Percentiles rank a stretch among this genome's conserved stretches.
These are phyloP conservation scores for Endomychus coccineus DNA, from an alignment of 2,888 invertebrate species.

Conservation along the genomic window DNA sequence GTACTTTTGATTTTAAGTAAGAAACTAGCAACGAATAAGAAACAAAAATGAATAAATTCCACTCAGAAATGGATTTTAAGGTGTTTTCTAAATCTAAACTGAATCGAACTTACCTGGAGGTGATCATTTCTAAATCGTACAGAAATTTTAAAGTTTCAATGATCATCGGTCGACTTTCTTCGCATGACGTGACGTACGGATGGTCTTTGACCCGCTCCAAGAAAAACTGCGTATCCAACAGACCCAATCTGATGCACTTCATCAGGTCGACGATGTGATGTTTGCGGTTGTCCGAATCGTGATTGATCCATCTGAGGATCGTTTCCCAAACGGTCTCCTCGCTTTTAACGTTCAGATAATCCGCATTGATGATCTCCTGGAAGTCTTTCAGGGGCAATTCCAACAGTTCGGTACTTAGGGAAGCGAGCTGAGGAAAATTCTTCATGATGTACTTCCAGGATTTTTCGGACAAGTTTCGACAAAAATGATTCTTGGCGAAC, in stretches of 20 bases:
- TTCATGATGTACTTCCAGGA: constrained; percentile 52
- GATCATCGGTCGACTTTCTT: constrained; percentile 78
- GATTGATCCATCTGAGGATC: constrained; percentile 80
- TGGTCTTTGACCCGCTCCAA: constrained; percentile 85
- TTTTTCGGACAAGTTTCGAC: constrained; percentile 60
- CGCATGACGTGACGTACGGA: constrained; percentile 74
- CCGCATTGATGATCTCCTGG: constrained; percentile 67
- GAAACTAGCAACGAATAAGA: background rate
- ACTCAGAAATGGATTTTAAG: no score
- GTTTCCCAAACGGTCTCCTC: constrained; percentile 85
- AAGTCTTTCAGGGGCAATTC: constrained; percentile 66
- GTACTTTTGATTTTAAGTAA: no score
- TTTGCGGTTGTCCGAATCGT: constrained; percentile 64
- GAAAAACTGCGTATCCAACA: constrained; percentile 84
- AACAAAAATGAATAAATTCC: background rate
- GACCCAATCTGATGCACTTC: constrained; percentile 71
- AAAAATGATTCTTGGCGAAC: constrained; percentile 75
- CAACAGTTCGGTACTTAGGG: constrained; percentile 67
- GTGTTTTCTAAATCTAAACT: no score
- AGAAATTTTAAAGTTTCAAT: constrained; percentile 87
- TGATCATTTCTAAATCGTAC: constrained; percentile 86
- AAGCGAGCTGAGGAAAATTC: constrained; percentile 67
- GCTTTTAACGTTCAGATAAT: constrained; percentile 79
- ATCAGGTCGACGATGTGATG: constrained; percentile 69
- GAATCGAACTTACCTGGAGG: constrained; percentile 47